Conservation (phyloP, 1,140 invertebrate genomes). For the Anagrus nilaparvatae region DNA sequence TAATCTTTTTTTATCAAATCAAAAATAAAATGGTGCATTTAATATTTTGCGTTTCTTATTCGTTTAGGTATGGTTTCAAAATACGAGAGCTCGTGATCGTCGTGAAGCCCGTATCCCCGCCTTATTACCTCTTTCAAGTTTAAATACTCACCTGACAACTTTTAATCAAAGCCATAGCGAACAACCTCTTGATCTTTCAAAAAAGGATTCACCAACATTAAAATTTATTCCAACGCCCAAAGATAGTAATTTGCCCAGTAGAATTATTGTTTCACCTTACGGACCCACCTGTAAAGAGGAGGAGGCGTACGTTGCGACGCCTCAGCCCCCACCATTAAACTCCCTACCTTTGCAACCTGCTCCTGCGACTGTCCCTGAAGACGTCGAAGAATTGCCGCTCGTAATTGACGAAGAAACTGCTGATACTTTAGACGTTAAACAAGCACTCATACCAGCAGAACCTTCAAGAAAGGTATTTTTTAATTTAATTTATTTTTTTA, state of each 20-base stretch:
- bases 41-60: background rate
- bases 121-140: slow-evolving; percentile 45
- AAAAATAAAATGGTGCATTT: no score
- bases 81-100: slow-evolving; percentile 85
- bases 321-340: no score
- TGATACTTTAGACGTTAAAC: slow-evolving; percentile 46
- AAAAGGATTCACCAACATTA: slow-evolving; percentile 44
- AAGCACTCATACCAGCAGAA: slow-evolving; percentile 18
- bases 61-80: slow-evolving; percentile 81
- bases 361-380: slow-evolving; percentile 23
- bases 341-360: no score
- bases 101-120: slow-evolving; percentile 55
- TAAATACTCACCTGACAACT: slow-evolving; percentile 23
- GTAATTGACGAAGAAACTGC: slow-evolving; percentile 42
- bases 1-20: no score
- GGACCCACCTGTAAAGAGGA: slow-evolving; percentile 28
- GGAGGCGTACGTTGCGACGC: slow-evolving; percentile 14
- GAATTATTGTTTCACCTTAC: slow-evolving; percentile 27
- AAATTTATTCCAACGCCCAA: slow-evolving; percentile 22
- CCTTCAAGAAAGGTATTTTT: slow-evolving; percentile 29
- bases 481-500: no score
- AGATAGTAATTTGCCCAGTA: slow-evolving; percentile 25
- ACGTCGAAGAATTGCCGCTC: slow-evolving; percentile 36
- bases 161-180: slow-evolving; percentile 44
- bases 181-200: slow-evolving; percentile 80